A percentile compares a stretch with the other conserved stretches of the same genome.
These are phyloP conservation scores for Hyperoplus immaculatus DNA, from an alignment of 2,797 vertebrate genomes.

Conservation along the genomic window DNA sequence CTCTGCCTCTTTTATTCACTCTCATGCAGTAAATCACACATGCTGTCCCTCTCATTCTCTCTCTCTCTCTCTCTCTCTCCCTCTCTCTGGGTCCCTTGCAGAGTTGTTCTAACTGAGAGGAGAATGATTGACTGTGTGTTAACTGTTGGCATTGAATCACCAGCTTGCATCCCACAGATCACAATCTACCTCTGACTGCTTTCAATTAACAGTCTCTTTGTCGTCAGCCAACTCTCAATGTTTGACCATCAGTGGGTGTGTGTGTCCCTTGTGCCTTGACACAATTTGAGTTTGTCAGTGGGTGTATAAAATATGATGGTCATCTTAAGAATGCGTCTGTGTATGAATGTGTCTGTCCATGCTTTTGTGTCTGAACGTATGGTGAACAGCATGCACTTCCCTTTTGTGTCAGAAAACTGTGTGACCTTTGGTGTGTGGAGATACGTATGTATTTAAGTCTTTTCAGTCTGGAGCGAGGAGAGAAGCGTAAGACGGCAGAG, in stretches of 20 bases:
- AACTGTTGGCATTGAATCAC: conserved; percentile 43
- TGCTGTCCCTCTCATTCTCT: conserved; percentile 18
- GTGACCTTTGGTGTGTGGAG: neutral
- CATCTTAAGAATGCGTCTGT: neutral
- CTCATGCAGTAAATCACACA: conserved; percentile 41
- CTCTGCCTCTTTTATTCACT: conserved; percentile 34
- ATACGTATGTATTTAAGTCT: conserved; percentile 14
- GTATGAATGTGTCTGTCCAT: neutral
- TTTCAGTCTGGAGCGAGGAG: conserved; percentile 1
- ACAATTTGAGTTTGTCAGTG: neutral
- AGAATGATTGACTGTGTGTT: conserved; percentile 50
- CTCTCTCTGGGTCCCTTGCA: conserved; percentile 15
- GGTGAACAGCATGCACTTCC: neutral
- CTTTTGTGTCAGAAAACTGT: neutral
- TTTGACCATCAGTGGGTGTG: conserved; percentile 40
- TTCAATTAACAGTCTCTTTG: conserved; percentile 56
- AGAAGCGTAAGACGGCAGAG: neutral
- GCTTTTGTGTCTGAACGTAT: neutral
- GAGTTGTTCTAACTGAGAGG: conserved; percentile 30
- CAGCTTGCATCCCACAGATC: conserved; percentile 37
- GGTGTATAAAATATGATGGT: neutral
- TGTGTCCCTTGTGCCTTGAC: neutral
- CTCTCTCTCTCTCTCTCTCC: conserved; percentile 11
- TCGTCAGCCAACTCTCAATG: conserved; percentile 14
- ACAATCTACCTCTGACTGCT: conserved; percentile 58